Conservation (phyloP, 2,888 invertebrate genomes). For the Lithophane socia region DNA sequence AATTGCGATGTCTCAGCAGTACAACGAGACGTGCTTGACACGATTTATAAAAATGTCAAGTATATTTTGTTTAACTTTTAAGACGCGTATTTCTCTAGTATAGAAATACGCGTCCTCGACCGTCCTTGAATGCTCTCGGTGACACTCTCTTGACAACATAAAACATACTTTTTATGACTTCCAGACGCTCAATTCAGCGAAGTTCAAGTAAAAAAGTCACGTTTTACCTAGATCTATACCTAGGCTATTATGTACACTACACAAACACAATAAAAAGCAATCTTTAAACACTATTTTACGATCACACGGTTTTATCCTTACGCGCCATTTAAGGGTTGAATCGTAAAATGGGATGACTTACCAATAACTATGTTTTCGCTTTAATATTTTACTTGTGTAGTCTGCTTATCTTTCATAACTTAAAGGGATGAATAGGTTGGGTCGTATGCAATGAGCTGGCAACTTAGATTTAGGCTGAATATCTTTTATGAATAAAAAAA, state of each 20-base stretch:
- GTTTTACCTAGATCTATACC: constrained; percentile 22
- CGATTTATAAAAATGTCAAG: background rate
- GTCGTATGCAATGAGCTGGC: constrained; percentile 53
- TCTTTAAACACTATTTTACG: constrained; percentile 69
- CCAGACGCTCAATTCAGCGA: constrained; percentile 23
- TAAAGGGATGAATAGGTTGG: constrained; percentile 31
- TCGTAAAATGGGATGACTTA: constrained; percentile 68
- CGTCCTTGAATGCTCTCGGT: background rate
- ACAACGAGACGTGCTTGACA: background rate
- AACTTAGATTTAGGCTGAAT: constrained; percentile 16
- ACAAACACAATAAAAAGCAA: constrained; percentile 64
- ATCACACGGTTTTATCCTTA: constrained; percentile 64
- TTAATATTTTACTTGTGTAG: constrained; percentile 49
- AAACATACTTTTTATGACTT: constrained; percentile 41
- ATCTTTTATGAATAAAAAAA: constrained; percentile 31
- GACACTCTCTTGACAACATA: background rate
- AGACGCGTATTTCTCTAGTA: constrained; percentile 8
- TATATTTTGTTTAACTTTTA: background rate
- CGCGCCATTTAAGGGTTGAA: constrained; percentile 68
- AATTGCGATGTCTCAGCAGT: background rate
- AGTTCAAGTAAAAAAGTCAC: constrained; percentile 43
- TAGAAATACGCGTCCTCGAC: background rate
- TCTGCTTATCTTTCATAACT: constrained; percentile 46
- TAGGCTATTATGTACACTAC: constrained; percentile 31
- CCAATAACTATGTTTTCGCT: constrained; percentile 61